Base-by-base conservation (phyloP, 2,888 invertebrate genomes). In the Neoscelio sp. region DNA sequence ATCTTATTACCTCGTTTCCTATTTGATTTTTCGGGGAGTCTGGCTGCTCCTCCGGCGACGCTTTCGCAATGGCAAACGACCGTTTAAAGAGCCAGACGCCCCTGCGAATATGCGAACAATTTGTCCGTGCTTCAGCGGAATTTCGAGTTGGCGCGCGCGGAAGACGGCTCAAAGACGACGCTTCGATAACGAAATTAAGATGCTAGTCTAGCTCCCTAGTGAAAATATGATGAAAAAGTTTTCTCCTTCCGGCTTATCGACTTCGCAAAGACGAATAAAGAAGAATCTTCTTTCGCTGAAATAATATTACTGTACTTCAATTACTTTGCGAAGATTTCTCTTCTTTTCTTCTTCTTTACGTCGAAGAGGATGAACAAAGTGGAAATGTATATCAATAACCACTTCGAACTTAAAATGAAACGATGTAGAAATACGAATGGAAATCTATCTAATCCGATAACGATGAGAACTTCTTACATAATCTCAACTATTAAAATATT, bases 1-100 rank as follows among this genome's bases (percentile, higher is more conserved):
- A 33, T 28, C 50, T 73, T 65, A 65, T 75, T 70, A 71, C 58
- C 46, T n/a, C 50, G 8, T 62, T 44, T 56, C 71, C 35, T 42
- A 42, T 56, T 58, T 7, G 35, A 64, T 56, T 64, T 73, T 42
- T 54, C 54, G 50, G n/a, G 35, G 12, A 18, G 17, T 23, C 65
- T 15, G 68, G 17, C 28, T 30, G 12, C 56, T 65, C 67, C 70
- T 44, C 18, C 12, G 13, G 52, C 44, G 64, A 64, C 44, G 65
- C 70, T 40, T 33, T 13, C 26, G 33, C 58, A 33, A 6, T 28
- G 8, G 54, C 35, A 60, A 70, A 78, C 60, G 38, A 71, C 54
- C 42, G 75, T 71, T 70, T 52, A 50, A 58, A 74, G 73, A 7
- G 15, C 17, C n/a, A 40, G 58, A 54, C 30, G 30, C 56, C 50